Evolutionary conservation across 2,888 invertebrate genomes (phyloP).

Genomic region (Eugnorisma glareosa): DNA sequence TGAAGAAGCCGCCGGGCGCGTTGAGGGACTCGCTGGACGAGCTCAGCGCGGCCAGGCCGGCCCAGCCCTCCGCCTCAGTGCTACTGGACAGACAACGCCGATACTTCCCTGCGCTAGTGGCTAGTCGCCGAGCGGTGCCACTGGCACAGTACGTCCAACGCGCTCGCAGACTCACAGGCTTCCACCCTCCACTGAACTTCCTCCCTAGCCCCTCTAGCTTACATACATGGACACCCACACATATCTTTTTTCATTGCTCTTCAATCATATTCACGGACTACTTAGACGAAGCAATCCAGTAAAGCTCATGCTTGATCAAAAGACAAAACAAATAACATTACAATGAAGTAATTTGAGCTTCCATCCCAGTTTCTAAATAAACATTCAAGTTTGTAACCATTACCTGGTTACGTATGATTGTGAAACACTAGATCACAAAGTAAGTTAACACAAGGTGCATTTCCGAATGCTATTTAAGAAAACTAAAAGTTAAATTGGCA

Average conservation of each 20-base stretch:
- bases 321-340: constrained; percentile 3
- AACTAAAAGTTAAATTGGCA: constrained; percentile 23
- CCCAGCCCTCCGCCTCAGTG: constrained; percentile 84
- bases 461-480: constrained; percentile 25
- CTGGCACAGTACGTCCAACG: constrained; percentile 6
- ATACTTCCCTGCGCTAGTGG: constrained; percentile 48
- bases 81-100: constrained; percentile 75
- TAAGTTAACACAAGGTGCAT: constrained; percentile 38
- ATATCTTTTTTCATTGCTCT: constrained; percentile 8
- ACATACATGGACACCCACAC: constrained; percentile 11
- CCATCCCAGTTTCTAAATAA: constrained; percentile 9
- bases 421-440: constrained; percentile 10
- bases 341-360: constrained; percentile 2
- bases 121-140: constrained; percentile 17
- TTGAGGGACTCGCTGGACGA: constrained; percentile 93
- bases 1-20: constrained; percentile 92
- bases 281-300: constrained; percentile 11
- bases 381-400: constrained; percentile 28
- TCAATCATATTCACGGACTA: constrained; percentile 13
- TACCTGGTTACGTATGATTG: constrained; percentile 19
- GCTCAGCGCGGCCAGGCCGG: constrained; percentile 83
- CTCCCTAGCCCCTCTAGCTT: constrained; percentile 5
- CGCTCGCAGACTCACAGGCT: constrained; percentile 22
- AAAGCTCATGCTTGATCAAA: constrained; percentile 1
- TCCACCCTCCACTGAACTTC: constrained; percentile 15